Base-by-base conservation (phyloP, 35 echinoderm and acorn worm species). In the Anneissia japonica region DNA sequence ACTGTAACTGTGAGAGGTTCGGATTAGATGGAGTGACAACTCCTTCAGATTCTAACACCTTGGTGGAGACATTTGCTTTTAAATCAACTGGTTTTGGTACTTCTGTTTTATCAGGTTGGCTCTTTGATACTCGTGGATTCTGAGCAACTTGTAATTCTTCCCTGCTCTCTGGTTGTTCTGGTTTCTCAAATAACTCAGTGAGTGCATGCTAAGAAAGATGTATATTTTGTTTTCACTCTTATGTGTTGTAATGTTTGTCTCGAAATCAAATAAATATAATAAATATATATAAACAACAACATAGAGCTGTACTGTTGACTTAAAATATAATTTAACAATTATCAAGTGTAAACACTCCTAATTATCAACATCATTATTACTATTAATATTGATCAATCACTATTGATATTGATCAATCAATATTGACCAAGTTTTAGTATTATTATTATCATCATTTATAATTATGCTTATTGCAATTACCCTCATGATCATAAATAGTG, bases 121-220 rank as follows among this genome's bases (percentile, higher is more conserved):
- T 64, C 26, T 64, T 1, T 16, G 56, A 16, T 83, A 35, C 16
- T 39, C 76, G 31, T 4, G 32, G 73, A 36, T 84, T 35, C 5
- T 34, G 19, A 33, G 73, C 81, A 26, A 36, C 38, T 1, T 5
- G 46, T 36, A 38, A 72, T 21, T 46, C 82, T 73, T 40, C 11
- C 30, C 39, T 77, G 34, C 31, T 43, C 38, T 87, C 85, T n/a
- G 72, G 35, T 31, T 89, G 72, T 26, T 88, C 89, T 38, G 89
- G 72, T 77, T 91, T 32, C 29, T 97, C 87, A 85, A 99, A 99
- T 29, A 99, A 46, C 29, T 99, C 96, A 21, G 56, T 80, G 29
- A 99, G 93, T 46, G 91, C 89, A 38, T 79, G 87, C 92, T 99
- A 92, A 84, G 34, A 30, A 39, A 23, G 46, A 86, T 35, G 19